Percentiles rank a stretch among this genome's conserved stretches.
Evolutionary conservation across 1,140 invertebrate species (phyloP).

Genomic region (Drosophila albomicans): DNA sequence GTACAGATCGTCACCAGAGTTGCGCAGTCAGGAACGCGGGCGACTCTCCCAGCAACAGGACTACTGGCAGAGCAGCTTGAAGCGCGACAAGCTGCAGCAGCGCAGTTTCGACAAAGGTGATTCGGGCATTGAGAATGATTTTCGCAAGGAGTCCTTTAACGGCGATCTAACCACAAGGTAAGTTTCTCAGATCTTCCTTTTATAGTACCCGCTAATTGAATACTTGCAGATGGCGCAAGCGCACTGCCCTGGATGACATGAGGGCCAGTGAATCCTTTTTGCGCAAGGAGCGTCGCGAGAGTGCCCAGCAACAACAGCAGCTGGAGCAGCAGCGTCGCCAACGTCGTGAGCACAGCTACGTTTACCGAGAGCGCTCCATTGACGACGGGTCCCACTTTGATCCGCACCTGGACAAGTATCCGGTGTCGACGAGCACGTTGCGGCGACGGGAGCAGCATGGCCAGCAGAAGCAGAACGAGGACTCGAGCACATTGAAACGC

Average conservation of each 20-base stretch:
- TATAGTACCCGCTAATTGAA: background rate
- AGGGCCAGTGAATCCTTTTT: slow-evolving; percentile 76
- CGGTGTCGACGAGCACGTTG: slow-evolving; percentile 68
- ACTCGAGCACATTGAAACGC: slow-evolving; percentile 70
- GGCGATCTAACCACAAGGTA: slow-evolving; percentile 85
- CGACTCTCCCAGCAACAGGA: slow-evolving; percentile 74
- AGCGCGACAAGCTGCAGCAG: slow-evolving; percentile 81
- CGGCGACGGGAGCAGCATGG: slow-evolving; percentile 64
- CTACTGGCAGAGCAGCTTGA: slow-evolving; percentile 83
- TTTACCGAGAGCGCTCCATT: slow-evolving; percentile 87
- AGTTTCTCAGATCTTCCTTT: background rate
- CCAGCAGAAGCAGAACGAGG: slow-evolving; percentile 39
- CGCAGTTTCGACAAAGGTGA: slow-evolving; percentile 87
- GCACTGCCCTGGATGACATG: slow-evolving; percentile 74
- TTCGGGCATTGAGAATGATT: slow-evolving; percentile 92
- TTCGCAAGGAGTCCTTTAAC: slow-evolving; percentile 89
- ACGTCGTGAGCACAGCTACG: slow-evolving; percentile 86
- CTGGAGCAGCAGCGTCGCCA: slow-evolving; percentile 51
- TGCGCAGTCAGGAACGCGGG: slow-evolving; percentile 64
- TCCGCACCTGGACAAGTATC: slow-evolving; percentile 87
- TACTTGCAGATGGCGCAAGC: slow-evolving; percentile 75
- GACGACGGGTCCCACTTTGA: slow-evolving; percentile 88
- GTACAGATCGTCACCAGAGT: slow-evolving; percentile 86
- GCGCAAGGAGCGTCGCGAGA: slow-evolving; percentile 86
- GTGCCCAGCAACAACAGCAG: slow-evolving; percentile 81